Base-by-base conservation (phyloP, 2,797 vertebrate species). In the Sebastolobus alascanus region DNA sequence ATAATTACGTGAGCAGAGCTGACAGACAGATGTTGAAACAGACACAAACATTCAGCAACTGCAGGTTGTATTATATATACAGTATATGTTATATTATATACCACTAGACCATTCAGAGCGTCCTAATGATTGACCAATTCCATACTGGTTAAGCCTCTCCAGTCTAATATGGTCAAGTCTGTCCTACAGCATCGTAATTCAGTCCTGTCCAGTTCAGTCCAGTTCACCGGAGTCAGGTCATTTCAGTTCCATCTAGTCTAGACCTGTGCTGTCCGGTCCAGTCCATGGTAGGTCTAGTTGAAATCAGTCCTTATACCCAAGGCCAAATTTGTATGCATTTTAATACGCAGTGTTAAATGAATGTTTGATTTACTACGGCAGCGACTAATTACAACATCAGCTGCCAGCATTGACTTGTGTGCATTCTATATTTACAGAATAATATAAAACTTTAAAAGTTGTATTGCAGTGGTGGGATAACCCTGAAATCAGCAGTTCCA, bases 201-300 rank as follows among this genome's bases (percentile, higher is more conserved):
- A 64, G 22, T 75, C 63, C 79, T 72, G 76, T 80, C 83, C 27
- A 70, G 22, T 84, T 68, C 63, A 77, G 58, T 27, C 54, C 82
- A 79, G 52, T 87, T 85, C 73, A 80, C 60, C 22, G 1, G 5
- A 70, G 67, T 78, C 40, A 66, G 76, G 72, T 81, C 1, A 78
- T 87, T 79, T 81, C 74, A 61, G 38, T 58, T 75, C 55, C 46
- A 69, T 80, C 65, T 61, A 25, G 68, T 75, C 29, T 1, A 40
- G 73, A 29, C 43, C 46, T 64, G 13, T n/a, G n/a, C n/a, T 31
- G 40, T 65, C 55, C 16, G 8, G 5, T 56, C 13, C 37, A 67
- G 68, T 76, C 46, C 13, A 18, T 58, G 33, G 0, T 16, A 9
- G 22, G 8, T 55, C 11, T 18, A 18, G 46, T 31, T 59, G 16